A percentile compares a stretch with the other conserved stretches of the same genome.
Evolutionary conservation across 2,888 invertebrate genomes (phyloP).

Genomic region (Neria commutata): DNA sequence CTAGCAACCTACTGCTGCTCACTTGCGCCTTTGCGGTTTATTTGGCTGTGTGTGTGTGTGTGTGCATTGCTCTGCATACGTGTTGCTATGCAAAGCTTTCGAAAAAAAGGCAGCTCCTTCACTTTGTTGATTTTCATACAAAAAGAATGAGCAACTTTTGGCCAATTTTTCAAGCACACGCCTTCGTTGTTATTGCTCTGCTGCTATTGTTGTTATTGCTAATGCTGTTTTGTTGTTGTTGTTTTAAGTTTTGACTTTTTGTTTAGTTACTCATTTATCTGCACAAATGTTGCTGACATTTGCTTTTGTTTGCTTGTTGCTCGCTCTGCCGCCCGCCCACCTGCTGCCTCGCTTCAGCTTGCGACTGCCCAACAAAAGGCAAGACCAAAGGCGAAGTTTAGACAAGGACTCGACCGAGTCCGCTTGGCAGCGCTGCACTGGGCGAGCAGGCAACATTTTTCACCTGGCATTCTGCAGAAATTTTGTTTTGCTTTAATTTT

Average conservation of each 20-base stretch:
- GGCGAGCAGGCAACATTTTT: not conserved
- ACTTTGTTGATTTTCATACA: no score
- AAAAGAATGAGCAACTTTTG: no score
- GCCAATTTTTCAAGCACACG: not conserved
- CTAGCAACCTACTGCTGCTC: no score
- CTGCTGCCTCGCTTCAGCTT: no score
- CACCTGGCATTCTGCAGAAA: not conserved
- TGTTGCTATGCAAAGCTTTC: no score
- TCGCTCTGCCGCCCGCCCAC: no score
- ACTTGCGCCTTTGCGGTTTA: no score
- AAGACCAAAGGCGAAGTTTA: slow-evolving; percentile 23
- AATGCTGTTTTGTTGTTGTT: slow-evolving; percentile 8
- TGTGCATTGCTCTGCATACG: no score
- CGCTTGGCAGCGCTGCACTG: no score
- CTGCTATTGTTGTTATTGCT: slow-evolving; percentile 1
- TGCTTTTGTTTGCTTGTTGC: slow-evolving; percentile 10
- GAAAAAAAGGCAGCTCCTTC: no score
- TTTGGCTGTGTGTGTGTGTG: no score
- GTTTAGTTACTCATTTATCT: slow-evolving; percentile 27
- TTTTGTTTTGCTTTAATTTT: not conserved
- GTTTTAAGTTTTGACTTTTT: slow-evolving; percentile 22
- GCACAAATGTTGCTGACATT: slow-evolving; percentile 25
- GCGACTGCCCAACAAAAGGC: no score
- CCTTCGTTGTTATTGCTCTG: not conserved
- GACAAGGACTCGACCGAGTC: not conserved